A percentile compares a stretch with the other conserved stretches of the same genome.
Conservation (phyloP, 2,888 invertebrate genomes). For the Dilophus febrilis region DNA sequence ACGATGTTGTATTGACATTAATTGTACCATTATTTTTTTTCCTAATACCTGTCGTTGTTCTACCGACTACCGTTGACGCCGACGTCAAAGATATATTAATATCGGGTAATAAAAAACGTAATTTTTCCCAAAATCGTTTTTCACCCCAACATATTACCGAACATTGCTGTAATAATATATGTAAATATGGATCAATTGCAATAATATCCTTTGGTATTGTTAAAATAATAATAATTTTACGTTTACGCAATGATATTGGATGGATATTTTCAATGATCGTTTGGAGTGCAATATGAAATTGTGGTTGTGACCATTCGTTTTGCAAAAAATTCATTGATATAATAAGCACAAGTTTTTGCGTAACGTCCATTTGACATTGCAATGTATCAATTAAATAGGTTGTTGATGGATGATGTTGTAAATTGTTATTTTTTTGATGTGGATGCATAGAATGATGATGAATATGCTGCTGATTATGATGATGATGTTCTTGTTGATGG, state of each 20-base stretch:
- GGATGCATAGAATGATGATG: too few relatives aligned
- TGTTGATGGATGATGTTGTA: constrained; percentile 8
- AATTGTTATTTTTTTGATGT: too few relatives aligned
- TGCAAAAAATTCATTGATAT: constrained; percentile 64
- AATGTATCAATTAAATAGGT: constrained; percentile 31
- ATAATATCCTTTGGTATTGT: constrained; percentile 50
- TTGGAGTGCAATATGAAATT: constrained; percentile 65
- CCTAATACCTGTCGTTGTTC: too few relatives aligned
- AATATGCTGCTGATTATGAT: constrained; percentile 11
- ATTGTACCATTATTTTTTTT: not conserved
- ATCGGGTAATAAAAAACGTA: constrained; percentile 67
- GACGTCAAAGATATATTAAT: constrained; percentile 18
- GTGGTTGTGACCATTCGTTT: constrained; percentile 68
- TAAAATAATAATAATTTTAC: constrained; percentile 39
- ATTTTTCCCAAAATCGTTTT: constrained; percentile 77
- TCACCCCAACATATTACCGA: constrained; percentile 63
- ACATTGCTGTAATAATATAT: constrained; percentile 52
- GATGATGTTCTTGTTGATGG: constrained; percentile 17
- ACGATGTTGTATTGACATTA: too few relatives aligned
- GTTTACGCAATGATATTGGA: constrained; percentile 38
- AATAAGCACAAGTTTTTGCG: constrained; percentile 58
- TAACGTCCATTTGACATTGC: constrained; percentile 35
- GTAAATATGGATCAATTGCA: constrained; percentile 58
- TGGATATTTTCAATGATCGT: constrained; percentile 50
- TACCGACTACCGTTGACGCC: too few relatives aligned